Conservation (phyloP, 2,113 vertebrate species). For the Mastomys natalensis region DNA sequence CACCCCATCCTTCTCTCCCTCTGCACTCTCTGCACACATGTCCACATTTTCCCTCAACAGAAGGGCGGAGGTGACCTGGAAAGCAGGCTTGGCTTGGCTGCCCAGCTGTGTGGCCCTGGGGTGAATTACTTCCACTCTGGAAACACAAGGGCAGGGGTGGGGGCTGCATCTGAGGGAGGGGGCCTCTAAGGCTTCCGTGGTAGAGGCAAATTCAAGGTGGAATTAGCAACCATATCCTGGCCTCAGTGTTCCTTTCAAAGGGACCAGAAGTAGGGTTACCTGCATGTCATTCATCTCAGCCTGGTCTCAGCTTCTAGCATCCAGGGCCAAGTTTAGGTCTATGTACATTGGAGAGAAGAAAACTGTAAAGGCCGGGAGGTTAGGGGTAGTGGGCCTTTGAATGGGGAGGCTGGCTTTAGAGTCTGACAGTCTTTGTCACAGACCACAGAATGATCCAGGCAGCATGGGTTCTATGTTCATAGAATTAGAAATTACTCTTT, state of each 20-base stretch:
- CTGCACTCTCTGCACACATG: neutral
- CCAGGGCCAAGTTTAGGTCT: neutral
- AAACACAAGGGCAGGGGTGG: conserved; percentile 8
- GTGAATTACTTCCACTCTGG: conserved; percentile 71
- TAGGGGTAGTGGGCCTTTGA: rapidly evolving
- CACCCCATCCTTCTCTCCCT: neutral
- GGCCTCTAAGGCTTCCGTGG: neutral
- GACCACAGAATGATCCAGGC: neutral
- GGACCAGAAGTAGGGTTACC: neutral
- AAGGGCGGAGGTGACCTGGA: conserved; percentile 62
- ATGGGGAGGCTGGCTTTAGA: neutral
- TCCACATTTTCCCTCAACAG: neutral
- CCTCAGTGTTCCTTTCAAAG: neutral
- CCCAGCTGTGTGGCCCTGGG: conserved; percentile 72
- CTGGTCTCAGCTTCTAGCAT: neutral
- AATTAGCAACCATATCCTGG: neutral
- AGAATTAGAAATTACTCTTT: neutral
- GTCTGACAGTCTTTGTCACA: neutral
- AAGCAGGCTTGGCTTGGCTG: conserved; percentile 39
- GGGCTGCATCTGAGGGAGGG: neutral
- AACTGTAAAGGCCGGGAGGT: neutral
- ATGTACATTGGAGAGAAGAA: neutral
- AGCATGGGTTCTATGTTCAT: neutral
- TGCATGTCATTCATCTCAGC: rapidly evolving
- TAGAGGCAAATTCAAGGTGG: conserved; percentile 1